These are phyloP conservation scores for Pristionchus mayeri DNA, from an alignment of 2,888 invertebrate species.

Conservation along the genomic window DNA sequence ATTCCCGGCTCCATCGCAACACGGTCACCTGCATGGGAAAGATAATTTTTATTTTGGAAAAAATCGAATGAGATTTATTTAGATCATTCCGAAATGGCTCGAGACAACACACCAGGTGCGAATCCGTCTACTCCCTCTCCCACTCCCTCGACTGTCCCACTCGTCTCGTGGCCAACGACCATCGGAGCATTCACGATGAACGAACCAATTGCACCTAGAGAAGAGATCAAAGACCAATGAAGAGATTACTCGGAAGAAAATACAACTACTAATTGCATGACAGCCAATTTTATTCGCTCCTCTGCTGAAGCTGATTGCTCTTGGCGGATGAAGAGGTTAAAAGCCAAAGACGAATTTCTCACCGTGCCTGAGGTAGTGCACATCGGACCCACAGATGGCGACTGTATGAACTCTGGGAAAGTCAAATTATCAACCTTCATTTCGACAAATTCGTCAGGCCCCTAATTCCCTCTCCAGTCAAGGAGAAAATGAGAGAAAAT, in stretches of 20 bases:
- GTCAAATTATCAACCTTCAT: neutral
- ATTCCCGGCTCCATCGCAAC: constrained; percentile 84
- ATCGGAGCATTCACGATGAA: constrained; percentile 83
- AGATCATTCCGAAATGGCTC: neutral
- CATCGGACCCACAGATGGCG: constrained; percentile 95
- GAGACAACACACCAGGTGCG: constrained; percentile 49
- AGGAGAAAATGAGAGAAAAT: neutral
- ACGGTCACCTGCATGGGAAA: constrained; percentile 60
- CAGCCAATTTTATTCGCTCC: too few relatives aligned
- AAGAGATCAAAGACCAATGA: neutral
- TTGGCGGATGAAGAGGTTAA: too few relatives aligned
- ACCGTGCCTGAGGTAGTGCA: constrained; percentile 91
- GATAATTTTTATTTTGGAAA: too few relatives aligned
- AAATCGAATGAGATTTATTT: too few relatives aligned
- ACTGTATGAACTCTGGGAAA: constrained; percentile 90
- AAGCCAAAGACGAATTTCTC: neutral
- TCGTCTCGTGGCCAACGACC: constrained; percentile 94
- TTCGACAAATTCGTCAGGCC: too few relatives aligned
- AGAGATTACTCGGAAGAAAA: neutral
- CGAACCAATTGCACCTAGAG: constrained; percentile 45
- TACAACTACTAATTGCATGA: neutral
- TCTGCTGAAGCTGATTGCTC: neutral
- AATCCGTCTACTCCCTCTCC: constrained; percentile 80
- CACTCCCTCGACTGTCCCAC: constrained; percentile 82
- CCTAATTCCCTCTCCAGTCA: neutral